Conservation (phyloP, 2,797 vertebrate species). For the Yasuhikotakia modesta region DNA sequence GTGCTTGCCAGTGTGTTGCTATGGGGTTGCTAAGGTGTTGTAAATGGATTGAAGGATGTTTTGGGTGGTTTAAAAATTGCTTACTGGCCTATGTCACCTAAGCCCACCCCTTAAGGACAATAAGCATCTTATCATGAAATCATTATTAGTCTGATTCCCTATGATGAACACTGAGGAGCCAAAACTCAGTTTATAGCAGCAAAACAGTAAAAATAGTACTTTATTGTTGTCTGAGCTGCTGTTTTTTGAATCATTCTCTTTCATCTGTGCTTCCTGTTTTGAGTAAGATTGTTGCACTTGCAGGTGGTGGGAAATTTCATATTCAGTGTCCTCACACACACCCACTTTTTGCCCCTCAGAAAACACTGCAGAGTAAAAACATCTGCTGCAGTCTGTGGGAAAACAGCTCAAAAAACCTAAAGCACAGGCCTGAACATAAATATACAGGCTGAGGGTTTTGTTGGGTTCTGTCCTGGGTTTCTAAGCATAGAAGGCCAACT, state of each 20-base stretch:
- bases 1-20: background rate
- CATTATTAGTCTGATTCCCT: background rate
- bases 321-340: slow-evolving; percentile 24
- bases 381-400: slow-evolving; percentile 43
- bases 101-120: no score
- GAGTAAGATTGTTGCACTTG: slow-evolving; percentile 10
- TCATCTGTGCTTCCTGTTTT: slow-evolving; percentile 50
- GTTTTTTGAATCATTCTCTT: slow-evolving; percentile 20
- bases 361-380: slow-evolving; percentile 49
- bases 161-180: slow-evolving; percentile 2
- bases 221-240: slow-evolving; percentile 14
- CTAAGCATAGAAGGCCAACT: slow-evolving; percentile 51
- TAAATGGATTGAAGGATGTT: background rate
- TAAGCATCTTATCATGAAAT: background rate
- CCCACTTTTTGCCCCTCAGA: slow-evolving; percentile 31
- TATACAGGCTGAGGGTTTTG: slow-evolving; percentile 36
- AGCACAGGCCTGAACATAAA: slow-evolving; percentile 42
- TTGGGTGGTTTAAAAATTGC: background rate
- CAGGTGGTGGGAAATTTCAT: slow-evolving; percentile 49
- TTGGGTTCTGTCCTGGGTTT: slow-evolving; percentile 48
- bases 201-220: background rate
- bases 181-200: background rate
- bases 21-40: background rate
- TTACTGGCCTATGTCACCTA: no score
- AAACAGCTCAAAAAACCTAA: slow-evolving; percentile 45